Percentiles rank a stretch among this genome's conserved stretches.
phyloP scores from a whole-genome alignment of 2,113 vertebrate species.

The Laticauda laticaudata region DNA sequence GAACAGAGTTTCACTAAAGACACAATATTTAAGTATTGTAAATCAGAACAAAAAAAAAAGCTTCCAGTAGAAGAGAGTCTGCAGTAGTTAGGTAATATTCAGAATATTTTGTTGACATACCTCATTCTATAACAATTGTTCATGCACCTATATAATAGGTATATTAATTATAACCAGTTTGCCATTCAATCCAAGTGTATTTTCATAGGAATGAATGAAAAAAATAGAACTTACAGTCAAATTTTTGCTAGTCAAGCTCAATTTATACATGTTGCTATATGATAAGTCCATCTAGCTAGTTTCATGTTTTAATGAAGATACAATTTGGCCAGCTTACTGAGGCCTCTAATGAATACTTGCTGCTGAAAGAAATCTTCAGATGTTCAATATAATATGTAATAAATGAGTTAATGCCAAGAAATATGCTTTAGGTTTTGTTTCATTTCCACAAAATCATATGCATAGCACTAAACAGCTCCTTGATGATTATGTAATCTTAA shows the following conservation, averaged over 20 bases:
- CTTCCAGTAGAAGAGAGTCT: not conserved
- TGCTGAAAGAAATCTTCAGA: not conserved
- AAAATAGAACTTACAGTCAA: not conserved
- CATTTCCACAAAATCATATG: too few relatives aligned
- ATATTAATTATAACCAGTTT: not conserved
- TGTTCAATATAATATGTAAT: not conserved
- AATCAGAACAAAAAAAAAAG: not conserved
- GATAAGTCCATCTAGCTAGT: too few relatives aligned
- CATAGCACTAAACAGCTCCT: too few relatives aligned
- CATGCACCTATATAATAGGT: not conserved
- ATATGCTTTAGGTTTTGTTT: not conserved
- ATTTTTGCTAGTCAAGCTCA: not conserved
- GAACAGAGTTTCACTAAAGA: not conserved
- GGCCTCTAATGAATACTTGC: not conserved
- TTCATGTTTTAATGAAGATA: not conserved
- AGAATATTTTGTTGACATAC: not conserved
- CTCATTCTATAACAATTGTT: not conserved
- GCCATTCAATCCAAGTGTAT: not conserved
- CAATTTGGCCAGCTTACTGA: not conserved
- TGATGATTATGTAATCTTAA: not conserved
- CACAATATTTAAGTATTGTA: not conserved
- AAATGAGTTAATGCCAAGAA: not conserved
- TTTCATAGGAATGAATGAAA: not conserved
- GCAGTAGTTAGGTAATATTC: too few relatives aligned
- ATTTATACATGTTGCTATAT: not conserved